phyloP scores from a whole-genome alignment of 2,113 vertebrate species.

The Cricetomys ansorgei region DNA sequence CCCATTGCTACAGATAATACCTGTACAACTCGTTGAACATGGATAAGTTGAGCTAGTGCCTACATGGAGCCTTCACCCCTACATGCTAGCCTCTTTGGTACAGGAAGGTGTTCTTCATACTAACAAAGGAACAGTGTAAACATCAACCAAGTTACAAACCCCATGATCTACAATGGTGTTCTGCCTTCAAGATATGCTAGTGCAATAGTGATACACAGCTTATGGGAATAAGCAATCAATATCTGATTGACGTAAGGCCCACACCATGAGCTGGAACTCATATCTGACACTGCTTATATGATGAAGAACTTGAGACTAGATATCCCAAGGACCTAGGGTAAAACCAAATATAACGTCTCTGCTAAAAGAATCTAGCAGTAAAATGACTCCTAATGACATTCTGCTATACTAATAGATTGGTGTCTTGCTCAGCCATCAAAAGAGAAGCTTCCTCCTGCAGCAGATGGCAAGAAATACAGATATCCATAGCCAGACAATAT shows the following conservation, averaged over 20 bases:
- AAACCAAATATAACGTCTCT: background rate
- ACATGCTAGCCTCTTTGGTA: no score
- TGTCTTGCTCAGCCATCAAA: background rate
- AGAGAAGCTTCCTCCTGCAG: background rate
- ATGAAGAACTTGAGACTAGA: background rate
- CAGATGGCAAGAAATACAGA: background rate
- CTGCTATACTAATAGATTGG: background rate
- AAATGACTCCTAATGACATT: background rate
- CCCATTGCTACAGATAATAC: no score
- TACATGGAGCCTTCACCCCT: no score
- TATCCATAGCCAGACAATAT: background rate
- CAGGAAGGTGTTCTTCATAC: no score
- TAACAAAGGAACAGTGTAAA: no score
- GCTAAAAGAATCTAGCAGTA: background rate
- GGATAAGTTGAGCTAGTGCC: no score
- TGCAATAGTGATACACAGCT: background rate
- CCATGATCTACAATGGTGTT: background rate
- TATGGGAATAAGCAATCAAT: background rate
- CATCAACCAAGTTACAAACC: background rate
- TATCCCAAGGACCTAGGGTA: background rate
- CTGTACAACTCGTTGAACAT: no score
- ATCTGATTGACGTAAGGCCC: background rate
- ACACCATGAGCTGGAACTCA: background rate
- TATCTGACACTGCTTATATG: background rate
- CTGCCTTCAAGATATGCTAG: background rate